Base-by-base conservation (phyloP, 2,888 invertebrate species). In the Eugnorisma glareosa region DNA sequence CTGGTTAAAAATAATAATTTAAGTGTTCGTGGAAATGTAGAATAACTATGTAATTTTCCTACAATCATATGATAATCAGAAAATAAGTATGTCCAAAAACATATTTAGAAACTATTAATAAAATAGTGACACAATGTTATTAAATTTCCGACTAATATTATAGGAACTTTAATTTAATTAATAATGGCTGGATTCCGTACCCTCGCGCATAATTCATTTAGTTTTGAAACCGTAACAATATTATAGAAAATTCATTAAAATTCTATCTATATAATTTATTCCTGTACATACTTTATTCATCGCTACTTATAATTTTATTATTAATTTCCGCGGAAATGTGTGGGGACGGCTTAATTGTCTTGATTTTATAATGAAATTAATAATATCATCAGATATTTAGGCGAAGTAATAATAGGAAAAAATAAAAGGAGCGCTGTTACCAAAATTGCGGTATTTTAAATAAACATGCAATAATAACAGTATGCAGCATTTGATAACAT, bases 401-500 rank as follows among this genome's bases (percentile, higher is more conserved):
- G 2, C 7, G 0, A 15, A 57, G 2, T 54, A 28, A 21, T 45
- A 15, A 21, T 28, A 1, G 8, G 1, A 7, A 35, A 7, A 35
- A 4, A 10, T 24, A 7, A 43, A 31, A 54, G 4, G 6, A 28
- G 18, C 18, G 4, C 7, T 11, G 2, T n/a, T 3, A n/a, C 24
- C 21, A 43, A 71, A 71, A n/a, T 8, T 0, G 2, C 7, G 5
- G 7, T 43, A 75, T 37, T 43, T 70, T 4, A 43, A 51, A 71
- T 15, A 5, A 51, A n/a, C 28, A 2, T 24, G 37, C 15, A 45
- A 8, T 37, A 13, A 63, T 21, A 37, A 15, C 8, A 45, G 0
- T 73, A 0, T 21, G 45, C 74, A 74, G 76, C 45, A 15, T 77
- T 51, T 6, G 15, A 35, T 57, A 31, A 48, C n/a, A 67, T 28